phyloP scores from a whole-genome alignment of 2,888 invertebrate genomes.

The Icerya purchasi region DNA sequence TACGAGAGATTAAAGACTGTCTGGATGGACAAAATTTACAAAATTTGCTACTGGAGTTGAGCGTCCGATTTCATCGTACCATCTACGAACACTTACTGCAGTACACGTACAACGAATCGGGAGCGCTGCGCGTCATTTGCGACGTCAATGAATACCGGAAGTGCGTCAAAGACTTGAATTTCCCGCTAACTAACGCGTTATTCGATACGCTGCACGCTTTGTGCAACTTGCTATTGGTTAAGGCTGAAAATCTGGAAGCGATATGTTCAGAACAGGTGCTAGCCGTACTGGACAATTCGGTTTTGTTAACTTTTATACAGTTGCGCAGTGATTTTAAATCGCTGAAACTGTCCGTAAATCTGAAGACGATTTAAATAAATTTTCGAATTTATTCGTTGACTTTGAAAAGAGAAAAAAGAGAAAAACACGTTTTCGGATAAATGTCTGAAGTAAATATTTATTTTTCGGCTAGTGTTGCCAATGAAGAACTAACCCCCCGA shows the following conservation, averaged over 20 bases:
- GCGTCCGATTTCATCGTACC: conserved; percentile 74
- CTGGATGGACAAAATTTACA: conserved; percentile 84
- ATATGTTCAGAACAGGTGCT: conserved; percentile 85
- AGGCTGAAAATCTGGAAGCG: conserved; percentile 87
- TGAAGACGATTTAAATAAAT: conserved; percentile 15
- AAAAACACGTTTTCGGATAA: too few species aligned
- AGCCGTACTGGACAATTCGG: conserved; percentile 67
- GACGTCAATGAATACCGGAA: conserved; percentile 94
- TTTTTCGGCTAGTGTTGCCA: too few species aligned
- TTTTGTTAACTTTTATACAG: conserved; percentile 81
- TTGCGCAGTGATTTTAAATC: conserved; percentile 82
- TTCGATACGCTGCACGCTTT: conserved; percentile 90
- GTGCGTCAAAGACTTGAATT: conserved; percentile 55
- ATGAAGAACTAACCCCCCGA: too few species aligned
- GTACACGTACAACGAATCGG: conserved; percentile 83
- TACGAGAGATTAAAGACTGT: conserved; percentile 53
- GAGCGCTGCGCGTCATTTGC: conserved; percentile 93
- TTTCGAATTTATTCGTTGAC: too few species aligned
- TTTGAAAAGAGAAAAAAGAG: too few species aligned
- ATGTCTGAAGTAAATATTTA: too few species aligned
- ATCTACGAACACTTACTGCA: conserved; percentile 86
- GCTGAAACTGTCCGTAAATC: conserved; percentile 45
- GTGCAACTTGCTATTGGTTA: conserved; percentile 82
- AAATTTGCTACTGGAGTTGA: conserved; percentile 67
- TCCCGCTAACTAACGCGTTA: conserved; percentile 58